Evolutionary conservation across 2,888 invertebrate species (phyloP), one percentile per base, ranked within the genome.

Genomic region (Plebejus melissa): DNA sequence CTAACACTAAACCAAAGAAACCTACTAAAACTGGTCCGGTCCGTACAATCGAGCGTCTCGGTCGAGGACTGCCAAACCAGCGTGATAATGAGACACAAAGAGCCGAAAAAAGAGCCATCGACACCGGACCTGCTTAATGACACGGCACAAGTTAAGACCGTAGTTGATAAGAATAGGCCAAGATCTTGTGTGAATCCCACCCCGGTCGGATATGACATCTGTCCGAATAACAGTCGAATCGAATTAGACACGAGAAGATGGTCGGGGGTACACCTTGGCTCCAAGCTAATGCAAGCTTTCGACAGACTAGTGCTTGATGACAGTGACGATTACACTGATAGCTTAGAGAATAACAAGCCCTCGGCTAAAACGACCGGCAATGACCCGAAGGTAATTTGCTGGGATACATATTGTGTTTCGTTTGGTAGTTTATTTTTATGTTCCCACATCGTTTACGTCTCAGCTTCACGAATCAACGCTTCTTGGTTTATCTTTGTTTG

Each of bases 271-370:
- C 95, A 96, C 78, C 88, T 96, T 79, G 95, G 95, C 74, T 95
- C 96, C 0, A 96, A 96, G 82, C 90, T 96, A 81, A 96, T 96
- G 87, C 95, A 96, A 82, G 96, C 96, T 3, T 96, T 96, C 81
- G 96, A 96, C 84, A 94, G 96, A 82, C 89, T 96, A 50, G 94
- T 94, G 76, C 94, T 94, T 77, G 94, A 94, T 78, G 96, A 96
- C 82, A 95, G 96, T 78, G 96, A 95, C 81, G 96, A 96, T 86
- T 96, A 96, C 84, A 95, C 96, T 9, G 96, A 97, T 88, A 96
- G 96, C 87, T 91, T 96, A 80, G 96, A 96, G 87, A 95, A 94
- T 85, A 94, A 94, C 82, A 92, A 90, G 82, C 87, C 89, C 86
- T 80, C 88, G 80, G 85, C 87, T 83, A 91, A 90, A 84, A 81